Evolutionary conservation across 2,113 vertebrate species (phyloP).

Genomic region (Numida meleagris): DNA sequence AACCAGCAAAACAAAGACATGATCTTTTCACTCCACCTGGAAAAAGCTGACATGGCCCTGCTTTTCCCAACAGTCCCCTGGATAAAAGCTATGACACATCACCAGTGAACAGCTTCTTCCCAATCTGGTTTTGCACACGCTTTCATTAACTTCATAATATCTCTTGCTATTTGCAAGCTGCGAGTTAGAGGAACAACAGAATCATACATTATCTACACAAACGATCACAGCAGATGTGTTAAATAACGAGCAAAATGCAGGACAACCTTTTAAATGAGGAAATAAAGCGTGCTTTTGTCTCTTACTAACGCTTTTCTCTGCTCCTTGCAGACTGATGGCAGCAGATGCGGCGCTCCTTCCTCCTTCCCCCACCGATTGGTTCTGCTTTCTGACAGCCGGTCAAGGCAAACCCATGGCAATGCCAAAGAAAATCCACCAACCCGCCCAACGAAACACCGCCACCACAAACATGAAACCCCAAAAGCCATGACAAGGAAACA

Average conservation of each 20-base stretch:
- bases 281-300: constrained; percentile 58
- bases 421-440: neutral
- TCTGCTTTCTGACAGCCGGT: constrained; percentile 53
- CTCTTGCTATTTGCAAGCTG: neutral
- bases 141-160: fast-evolving
- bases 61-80: neutral
- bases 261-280: neutral
- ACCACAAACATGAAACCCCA: neutral
- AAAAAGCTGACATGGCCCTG: neutral
- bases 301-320: neutral
- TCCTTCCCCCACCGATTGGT: constrained; percentile 36
- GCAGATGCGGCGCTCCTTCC: constrained; percentile 69
- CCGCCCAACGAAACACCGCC: neutral
- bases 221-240: neutral
- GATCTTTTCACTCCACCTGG: neutral
- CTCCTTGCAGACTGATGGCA: constrained; percentile 66
- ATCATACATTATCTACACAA: neutral
- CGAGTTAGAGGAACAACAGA: neutral
- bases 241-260: neutral
- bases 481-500: neutral
- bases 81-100: fast-evolving
- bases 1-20: neutral
- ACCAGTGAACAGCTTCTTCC: neutral
- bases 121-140: neutral
- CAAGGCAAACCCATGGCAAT: neutral